Evolutionary conservation across 2,888 invertebrate species (phyloP), one percentile per base, ranked within the genome.

Genomic region (Idaea aversata): DNA sequence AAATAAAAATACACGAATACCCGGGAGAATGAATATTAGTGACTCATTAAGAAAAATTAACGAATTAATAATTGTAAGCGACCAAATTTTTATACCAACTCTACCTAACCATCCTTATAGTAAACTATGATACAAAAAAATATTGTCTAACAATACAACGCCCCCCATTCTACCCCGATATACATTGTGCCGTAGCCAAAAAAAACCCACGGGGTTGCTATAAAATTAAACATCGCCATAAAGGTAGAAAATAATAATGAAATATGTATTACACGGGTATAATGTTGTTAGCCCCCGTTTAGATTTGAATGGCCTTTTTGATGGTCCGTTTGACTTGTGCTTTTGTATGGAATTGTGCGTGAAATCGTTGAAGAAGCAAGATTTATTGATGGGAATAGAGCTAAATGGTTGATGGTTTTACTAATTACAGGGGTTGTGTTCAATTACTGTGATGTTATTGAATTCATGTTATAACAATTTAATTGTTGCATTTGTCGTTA

Each of bases 261-360:
- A 92, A 92, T 91, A 92, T 92, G 91, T 93, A 92, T 93, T 88
- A 93, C 92, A 93, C 83, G 89, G 85, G 88, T 90, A 93, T 92
- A 91, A 92, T 90, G 91, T 91, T 92, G 93, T 92, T 91, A 91
- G 89, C 77, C 86, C 84, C 88, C 84, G 86, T 86, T 90, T 87
- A 83, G 75, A 71, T 73, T 81, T 87, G 88, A 89, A 90, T 88
- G 80, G 84, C 74, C 77, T 79, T 85, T 89, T 85, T 78, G 86
- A 88, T 84, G 81, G 83, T 82, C 79, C 86, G 83, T 92, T 91
- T 92, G 92, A 93, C 92, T 91, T 86, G 86, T 77, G 75, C 79
- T 47, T 85, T 92, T 91, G 86, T 89, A 78, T 77, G 77, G 84
- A 81, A 91, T 91, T 88, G 89, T 83, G 85, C 91, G 84, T 92